Evolutionary conservation across 2,888 invertebrate species (phyloP).

Genomic region (Steinernema carpocapsae): DNA sequence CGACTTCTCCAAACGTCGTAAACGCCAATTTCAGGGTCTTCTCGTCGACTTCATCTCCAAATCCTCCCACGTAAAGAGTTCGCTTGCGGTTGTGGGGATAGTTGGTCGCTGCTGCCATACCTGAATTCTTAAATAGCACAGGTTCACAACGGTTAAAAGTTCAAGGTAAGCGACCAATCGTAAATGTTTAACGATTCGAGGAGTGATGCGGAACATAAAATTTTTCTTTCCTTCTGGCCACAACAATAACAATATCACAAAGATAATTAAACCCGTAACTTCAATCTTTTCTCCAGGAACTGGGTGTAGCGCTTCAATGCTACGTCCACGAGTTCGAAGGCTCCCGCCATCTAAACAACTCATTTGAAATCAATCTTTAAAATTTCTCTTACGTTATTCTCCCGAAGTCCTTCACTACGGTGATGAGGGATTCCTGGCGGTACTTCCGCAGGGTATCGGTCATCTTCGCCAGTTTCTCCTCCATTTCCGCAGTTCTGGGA

Average conservation of each 20-base stretch:
- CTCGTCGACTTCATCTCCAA: constrained; percentile 87
- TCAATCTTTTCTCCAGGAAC: background rate
- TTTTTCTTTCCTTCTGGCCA: background rate
- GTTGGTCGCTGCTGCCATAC: constrained; percentile 51
- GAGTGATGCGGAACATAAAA: background rate
- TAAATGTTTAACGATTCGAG: constrained; percentile 4
- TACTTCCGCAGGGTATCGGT: background rate
- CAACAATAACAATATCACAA: background rate
- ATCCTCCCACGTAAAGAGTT: constrained; percentile 71
- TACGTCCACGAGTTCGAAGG: background rate
- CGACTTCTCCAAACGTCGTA: constrained; percentile 95
- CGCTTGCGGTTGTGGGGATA: constrained; percentile 69
- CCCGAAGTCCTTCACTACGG: constrained; percentile 4
- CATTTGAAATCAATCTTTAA: background rate
- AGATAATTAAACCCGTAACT: background rate
- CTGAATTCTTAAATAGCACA: too few relatives aligned
- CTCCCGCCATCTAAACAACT: background rate
- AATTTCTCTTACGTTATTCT: background rate
- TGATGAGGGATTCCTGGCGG: background rate
- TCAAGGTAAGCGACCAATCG: background rate
- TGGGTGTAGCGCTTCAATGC: background rate
- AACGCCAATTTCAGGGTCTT: constrained; percentile 90
- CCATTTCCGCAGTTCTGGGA: constrained; percentile 78
- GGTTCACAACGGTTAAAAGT: background rate
- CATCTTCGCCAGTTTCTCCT: constrained; percentile 73